Evolutionary conservation across 2,888 invertebrate genomes (phyloP).

Genomic region (Diaperis boleti): DNA sequence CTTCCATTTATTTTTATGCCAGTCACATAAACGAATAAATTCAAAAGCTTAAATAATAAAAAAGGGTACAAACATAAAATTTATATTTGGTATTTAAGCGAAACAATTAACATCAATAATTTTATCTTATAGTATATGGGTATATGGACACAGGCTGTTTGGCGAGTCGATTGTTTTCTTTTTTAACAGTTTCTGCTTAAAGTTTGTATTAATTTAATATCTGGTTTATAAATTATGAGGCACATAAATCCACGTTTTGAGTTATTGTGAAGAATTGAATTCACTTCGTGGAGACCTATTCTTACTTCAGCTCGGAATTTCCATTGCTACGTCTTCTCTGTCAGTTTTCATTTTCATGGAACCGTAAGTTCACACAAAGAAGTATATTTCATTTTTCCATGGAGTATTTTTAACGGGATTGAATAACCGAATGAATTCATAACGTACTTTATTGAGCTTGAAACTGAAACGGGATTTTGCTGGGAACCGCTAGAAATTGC

Average conservation of each 20-base stretch:
- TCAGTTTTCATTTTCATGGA: constrained; percentile 9
- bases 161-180: too few species aligned
- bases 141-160: too few species aligned
- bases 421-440: neutral
- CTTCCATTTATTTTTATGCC: too few species aligned
- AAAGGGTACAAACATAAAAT: too few species aligned
- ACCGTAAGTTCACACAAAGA: neutral
- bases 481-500: neutral
- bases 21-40: too few species aligned
- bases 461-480: neutral
- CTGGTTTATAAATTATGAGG: neutral
- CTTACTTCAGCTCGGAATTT: neutral
- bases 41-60: too few species aligned
- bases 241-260: neutral
- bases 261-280: constrained; percentile 4
- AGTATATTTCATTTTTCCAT: too few species aligned
- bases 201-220: neutral
- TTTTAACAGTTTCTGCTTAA: neutral
- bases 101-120: too few species aligned
- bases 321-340: neutral
- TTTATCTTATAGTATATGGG: too few species aligned
- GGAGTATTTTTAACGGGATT: too few species aligned
- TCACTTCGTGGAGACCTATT: neutral
- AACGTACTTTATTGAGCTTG: neutral
- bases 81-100: too few species aligned